phyloP scores from a whole-genome alignment of 2,797 vertebrate genomes.

The Oreonectes daqikongensis region DNA sequence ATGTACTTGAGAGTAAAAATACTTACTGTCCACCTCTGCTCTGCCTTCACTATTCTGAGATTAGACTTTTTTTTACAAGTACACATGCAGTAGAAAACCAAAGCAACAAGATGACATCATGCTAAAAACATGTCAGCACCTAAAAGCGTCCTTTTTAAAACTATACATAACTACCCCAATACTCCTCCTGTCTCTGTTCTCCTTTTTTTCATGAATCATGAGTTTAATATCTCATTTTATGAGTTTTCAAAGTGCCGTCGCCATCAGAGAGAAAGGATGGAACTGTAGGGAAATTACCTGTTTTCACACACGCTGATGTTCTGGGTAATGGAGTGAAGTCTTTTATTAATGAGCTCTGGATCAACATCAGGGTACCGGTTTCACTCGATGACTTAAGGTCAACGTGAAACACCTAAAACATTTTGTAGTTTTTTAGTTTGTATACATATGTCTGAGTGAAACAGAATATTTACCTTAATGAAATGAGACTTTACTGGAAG shows the following conservation, averaged over 20 bases:
- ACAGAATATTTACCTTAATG: background rate
- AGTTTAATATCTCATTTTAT: slow-evolving; percentile 7
- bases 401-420: background rate
- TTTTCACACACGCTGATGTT: background rate
- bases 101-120: no score
- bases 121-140: background rate
- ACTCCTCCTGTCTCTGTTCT: background rate
- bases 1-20: no score
- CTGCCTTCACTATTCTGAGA: no score
- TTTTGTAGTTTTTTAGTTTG: no score
- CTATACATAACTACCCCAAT: background rate
- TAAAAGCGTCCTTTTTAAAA: background rate
- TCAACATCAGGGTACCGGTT: background rate
- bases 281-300: slow-evolving; percentile 31
- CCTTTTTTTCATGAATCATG: background rate
- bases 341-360: slow-evolving; percentile 24
- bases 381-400: slow-evolving; percentile 8
- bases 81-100: no score
- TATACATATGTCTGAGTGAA: background rate
- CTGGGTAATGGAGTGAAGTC: slow-evolving; percentile 9
- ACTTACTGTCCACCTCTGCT: no score
- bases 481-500: background rate
- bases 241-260: background rate
- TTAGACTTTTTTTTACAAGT: no score
- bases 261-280: slow-evolving; percentile 6